Evolutionary conservation across 2,888 invertebrate genomes (phyloP), one percentile per base, ranked within the genome.

Genomic region (Drosophila infuscata): DNA sequence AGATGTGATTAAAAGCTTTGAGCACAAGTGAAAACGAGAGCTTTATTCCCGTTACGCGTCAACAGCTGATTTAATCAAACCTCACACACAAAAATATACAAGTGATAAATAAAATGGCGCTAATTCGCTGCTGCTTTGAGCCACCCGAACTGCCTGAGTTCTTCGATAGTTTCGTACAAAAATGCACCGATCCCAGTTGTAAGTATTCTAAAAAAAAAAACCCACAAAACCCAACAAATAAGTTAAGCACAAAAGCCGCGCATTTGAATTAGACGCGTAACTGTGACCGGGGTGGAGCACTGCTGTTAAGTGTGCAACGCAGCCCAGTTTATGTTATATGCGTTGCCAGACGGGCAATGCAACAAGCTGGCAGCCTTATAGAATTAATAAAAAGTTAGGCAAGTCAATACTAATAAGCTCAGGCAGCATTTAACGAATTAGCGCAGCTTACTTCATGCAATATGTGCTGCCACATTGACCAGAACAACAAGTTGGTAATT

Each of bases 181-280:
- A 97, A 94, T 97, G 97, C 92, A 96, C 97, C 53, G 96, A 96
- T 93, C 96, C 96, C 67, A 95, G 96, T 91, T 97, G 97, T 97
- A 94, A 97, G 97, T 96, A 94, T 35, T 32, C 12, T 20, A 9
- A 64, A 17, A 33, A 7, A 15, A 7, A 38, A 17, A 8, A n/a
- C n/a, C n/a, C n/a, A 17, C 4, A 64, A 17, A 38, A 5, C n/a
- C n/a, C 35, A 41, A 35, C 17, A 51, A 60, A 29, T 62, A 20
- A 29, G 38, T 35, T 17, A 51, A 30, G 1, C 43, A 51, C 12
- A 49, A 43, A 8, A 9, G 8, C 12, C 30, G 72, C 30, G 72
- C 52, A 29, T 17, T 41, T 5, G 20, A 53, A 60, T 5, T 29
- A n/a, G 20, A 41, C 30, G 25, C 8, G 17, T 17, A 29, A 46